Conservation (phyloP, 1,140 invertebrate species). For the Bombyx mori region DNA sequence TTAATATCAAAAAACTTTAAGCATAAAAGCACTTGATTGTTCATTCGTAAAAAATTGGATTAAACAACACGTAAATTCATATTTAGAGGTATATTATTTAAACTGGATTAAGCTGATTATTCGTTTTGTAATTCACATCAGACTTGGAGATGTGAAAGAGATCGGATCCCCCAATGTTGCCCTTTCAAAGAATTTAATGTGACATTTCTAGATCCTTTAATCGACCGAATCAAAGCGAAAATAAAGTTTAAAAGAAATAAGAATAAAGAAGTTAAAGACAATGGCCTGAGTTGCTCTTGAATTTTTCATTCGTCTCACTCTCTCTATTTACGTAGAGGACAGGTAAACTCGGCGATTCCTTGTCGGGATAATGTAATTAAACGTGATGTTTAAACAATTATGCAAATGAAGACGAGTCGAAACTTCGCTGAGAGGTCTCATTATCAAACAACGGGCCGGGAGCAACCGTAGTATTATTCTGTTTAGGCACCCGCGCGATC, state of each 20-base stretch:
- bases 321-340: slow-evolving; percentile 21
- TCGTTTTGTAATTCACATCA: neutral
- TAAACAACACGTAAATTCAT: too few species aligned
- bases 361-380: slow-evolving; percentile 34
- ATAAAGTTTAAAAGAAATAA: slow-evolving; percentile 2
- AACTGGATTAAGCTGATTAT: too few species aligned
- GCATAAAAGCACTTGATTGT: too few species aligned
- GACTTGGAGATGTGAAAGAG: neutral
- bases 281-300: neutral
- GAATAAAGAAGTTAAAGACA: neutral
- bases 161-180: neutral
- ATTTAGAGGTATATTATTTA: too few species aligned
- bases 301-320: slow-evolving; percentile 7
- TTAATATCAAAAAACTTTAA: too few species aligned
- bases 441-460: slow-evolving; percentile 23
- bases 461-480: too few species aligned
- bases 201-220: neutral
- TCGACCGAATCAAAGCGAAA: neutral
- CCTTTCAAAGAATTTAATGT: neutral
- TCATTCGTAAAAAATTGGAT: too few species aligned
- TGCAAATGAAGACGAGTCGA: slow-evolving; percentile 28
- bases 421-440: slow-evolving; percentile 32
- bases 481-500: too few species aligned
- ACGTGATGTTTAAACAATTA: slow-evolving; percentile 40
- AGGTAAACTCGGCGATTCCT: slow-evolving; percentile 25